Percentiles rank a stretch among this genome's conserved stretches.
Conservation (phyloP, 2,113 vertebrate genomes). For the Oreochromis niloticus region DNA sequence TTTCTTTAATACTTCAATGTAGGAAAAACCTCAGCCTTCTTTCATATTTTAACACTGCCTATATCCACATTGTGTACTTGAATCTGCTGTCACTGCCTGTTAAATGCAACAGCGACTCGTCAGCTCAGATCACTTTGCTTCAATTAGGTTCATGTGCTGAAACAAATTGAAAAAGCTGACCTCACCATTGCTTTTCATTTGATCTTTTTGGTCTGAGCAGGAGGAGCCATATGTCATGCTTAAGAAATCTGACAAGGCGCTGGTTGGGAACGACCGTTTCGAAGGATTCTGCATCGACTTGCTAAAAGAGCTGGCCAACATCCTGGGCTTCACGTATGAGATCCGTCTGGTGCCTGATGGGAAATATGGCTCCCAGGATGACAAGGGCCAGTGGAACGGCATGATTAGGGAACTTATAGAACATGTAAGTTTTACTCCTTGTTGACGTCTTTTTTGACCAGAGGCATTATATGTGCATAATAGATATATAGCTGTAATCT, state of each 20-base stretch:
- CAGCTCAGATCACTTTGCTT: constrained; percentile 61
- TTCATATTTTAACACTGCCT: constrained; percentile 36
- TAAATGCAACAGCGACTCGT: constrained; percentile 59
- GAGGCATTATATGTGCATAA: background rate
- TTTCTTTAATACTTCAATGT: background rate
- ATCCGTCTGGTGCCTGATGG: constrained; percentile 93
- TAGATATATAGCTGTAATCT: background rate
- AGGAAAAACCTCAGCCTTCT: background rate
- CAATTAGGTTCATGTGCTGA: constrained; percentile 59
- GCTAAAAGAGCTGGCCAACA: constrained; percentile 87
- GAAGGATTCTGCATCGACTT: constrained; percentile 98
- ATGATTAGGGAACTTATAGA: constrained; percentile 97
- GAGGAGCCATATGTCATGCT: constrained; percentile 99
- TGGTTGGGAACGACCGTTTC: constrained; percentile 93
- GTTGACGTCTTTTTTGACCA: background rate
- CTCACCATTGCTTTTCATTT: constrained; percentile 64
- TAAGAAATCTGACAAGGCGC: constrained; percentile 90
- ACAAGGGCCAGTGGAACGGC: constrained; percentile 98
- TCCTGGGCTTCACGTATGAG: constrained; percentile 94
- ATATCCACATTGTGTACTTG: background rate
- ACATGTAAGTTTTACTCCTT: constrained; percentile 81
- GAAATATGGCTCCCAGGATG: constrained; percentile 93
- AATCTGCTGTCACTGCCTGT: constrained; percentile 59
- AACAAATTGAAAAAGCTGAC: constrained; percentile 66
- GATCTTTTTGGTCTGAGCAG: constrained; percentile 71